These are phyloP conservation scores for Myiozetetes cayanensis DNA, from an alignment of 2,113 vertebrate species.

Conservation along the genomic window DNA sequence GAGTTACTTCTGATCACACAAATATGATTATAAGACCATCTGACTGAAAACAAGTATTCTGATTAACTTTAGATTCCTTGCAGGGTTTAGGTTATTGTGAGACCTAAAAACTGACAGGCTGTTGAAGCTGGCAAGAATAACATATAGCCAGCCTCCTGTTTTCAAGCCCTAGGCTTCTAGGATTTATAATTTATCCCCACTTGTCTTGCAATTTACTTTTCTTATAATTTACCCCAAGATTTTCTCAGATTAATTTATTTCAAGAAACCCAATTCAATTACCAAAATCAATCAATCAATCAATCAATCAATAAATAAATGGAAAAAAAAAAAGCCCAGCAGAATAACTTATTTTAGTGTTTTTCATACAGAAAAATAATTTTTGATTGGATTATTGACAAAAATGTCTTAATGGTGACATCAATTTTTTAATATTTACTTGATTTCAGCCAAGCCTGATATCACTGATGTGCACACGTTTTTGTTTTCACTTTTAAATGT, in stretches of 20 bases:
- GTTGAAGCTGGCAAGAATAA: neutral
- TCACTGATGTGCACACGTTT: neutral
- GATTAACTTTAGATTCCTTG: neutral
- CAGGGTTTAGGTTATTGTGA: neutral
- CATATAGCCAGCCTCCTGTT: neutral
- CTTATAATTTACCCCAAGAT: neutral
- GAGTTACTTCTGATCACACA: neutral
- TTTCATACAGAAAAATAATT: neutral
- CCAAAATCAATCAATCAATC: neutral
- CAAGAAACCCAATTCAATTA: neutral
- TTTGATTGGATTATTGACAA: neutral
- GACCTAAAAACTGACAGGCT: neutral
- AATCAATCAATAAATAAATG: too few species aligned
- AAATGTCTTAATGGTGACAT: neutral
- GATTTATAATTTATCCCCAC: neutral
- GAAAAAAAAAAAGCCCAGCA: accelerated
- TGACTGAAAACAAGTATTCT: neutral
- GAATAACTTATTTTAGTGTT: neutral
- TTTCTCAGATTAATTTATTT: neutral
- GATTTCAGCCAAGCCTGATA: neutral
- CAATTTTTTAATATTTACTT: neutral
- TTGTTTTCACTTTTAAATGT: neutral
- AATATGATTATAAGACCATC: neutral
- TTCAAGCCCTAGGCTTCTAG: neutral
- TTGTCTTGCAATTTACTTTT: neutral